phyloP scores from a whole-genome alignment of 2,113 vertebrate genomes.

The Stictonetta naevosa region DNA sequence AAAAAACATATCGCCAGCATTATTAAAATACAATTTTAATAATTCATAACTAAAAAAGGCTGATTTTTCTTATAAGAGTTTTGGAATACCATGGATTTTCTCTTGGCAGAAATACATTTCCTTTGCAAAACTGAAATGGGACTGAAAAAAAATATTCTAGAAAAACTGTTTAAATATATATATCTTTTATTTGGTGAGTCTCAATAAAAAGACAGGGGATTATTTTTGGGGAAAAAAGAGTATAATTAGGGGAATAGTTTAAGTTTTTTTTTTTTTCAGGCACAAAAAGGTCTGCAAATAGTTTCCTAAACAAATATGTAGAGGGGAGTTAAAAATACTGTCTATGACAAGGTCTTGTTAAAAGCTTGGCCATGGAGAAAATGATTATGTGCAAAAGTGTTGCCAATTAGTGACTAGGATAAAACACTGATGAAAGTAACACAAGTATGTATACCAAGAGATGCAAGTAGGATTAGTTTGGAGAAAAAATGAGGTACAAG shows the following conservation, averaged over 20 bases:
- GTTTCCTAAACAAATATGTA: not conserved
- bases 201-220: not conserved
- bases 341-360: not conserved
- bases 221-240: not conserved
- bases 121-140: not conserved
- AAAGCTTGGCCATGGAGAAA: not conserved
- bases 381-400: fast-evolving
- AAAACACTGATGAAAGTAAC: not conserved
- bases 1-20: not conserved
- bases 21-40: not conserved
- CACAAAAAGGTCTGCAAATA: not conserved
- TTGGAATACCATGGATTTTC: not conserved
- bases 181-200: not conserved
- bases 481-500: not conserved
- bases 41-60: not conserved
- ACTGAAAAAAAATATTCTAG: not conserved
- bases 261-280: not conserved
- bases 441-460: too few relatives aligned
- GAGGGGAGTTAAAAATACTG: not conserved
- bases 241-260: not conserved
- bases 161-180: not conserved
- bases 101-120: not conserved
- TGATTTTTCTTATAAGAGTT: not conserved
- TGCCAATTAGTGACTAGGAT: constrained; percentile 28
- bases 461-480: not conserved